Conservation (phyloP, 2,797 vertebrate species). For the Arremon brunneinucha region DNA sequence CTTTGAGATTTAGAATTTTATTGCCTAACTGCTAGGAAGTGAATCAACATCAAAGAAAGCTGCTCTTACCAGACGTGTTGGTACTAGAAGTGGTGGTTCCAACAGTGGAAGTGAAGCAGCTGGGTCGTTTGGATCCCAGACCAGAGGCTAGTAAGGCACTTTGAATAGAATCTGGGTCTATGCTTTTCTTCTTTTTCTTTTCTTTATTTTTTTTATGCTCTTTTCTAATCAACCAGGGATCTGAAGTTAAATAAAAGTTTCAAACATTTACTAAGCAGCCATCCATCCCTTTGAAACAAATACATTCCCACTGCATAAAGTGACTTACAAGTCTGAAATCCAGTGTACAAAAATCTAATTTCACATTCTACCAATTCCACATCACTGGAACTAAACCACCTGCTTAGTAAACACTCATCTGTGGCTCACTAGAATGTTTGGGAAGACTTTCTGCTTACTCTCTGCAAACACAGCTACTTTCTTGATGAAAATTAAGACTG, state of each 20-base stretch:
- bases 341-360: not conserved
- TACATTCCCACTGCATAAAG: not conserved
- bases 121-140: constrained; percentile 90
- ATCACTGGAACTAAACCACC: not conserved
- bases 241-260: constrained; percentile 65
- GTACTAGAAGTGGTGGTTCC: constrained; percentile 76
- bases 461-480: not conserved
- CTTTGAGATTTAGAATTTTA: not conserved
- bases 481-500: not conserved
- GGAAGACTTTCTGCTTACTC: not conserved
- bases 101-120: constrained; percentile 83
- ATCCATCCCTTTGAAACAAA: not conserved
- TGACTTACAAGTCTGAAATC: not conserved
- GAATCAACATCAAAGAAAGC: not conserved
- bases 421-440: not conserved
- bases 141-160: constrained; percentile 99
- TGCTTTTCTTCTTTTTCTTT: constrained; percentile 90
- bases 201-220: constrained; percentile 96
- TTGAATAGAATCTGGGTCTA: constrained; percentile 98
- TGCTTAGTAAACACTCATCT: not conserved
- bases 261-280: not conserved
- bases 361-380: not conserved
- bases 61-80: constrained; percentile 67
- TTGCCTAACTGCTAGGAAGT: not conserved
- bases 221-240: constrained; percentile 97